phyloP scores from a whole-genome alignment of 2,113 vertebrate species.

The Serranochromis macrocephalus region DNA sequence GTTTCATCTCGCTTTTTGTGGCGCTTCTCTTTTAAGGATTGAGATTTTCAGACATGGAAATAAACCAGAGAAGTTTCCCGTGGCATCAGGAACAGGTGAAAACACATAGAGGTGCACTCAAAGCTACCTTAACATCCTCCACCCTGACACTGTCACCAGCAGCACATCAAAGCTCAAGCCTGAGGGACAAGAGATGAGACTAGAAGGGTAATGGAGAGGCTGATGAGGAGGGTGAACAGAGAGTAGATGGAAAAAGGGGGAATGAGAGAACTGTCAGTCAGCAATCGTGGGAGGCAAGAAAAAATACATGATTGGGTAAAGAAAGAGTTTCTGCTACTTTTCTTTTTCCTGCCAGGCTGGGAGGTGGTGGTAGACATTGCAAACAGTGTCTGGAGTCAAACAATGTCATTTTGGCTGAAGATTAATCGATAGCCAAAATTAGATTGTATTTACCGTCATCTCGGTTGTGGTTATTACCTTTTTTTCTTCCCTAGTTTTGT shows the following conservation, averaged over 20 bases:
- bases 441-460: not conserved
- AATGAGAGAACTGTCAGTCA: conserved; percentile 17
- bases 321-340: not conserved
- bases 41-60: not conserved
- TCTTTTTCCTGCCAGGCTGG: not conserved
- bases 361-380: not conserved
- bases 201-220: conserved; percentile 24
- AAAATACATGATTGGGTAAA: not conserved
- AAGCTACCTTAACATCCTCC: not conserved
- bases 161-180: not conserved
- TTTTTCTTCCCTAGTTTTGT: not conserved
- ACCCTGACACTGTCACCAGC: not conserved
- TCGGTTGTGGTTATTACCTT: not conserved
- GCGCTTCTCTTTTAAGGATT: not conserved
- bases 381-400: not conserved
- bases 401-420: not conserved
- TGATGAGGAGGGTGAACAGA: conserved; percentile 16
- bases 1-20: not conserved
- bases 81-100: not conserved
- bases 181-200: conserved; percentile 18
- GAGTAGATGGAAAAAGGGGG: conserved; percentile 4
- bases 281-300: not conserved
- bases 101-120: not conserved
- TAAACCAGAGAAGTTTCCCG: not conserved
- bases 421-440: not conserved